A percentile compares a stretch with the other conserved stretches of the same genome.
Evolutionary conservation across 2,113 vertebrate genomes (phyloP).

Genomic region (Chionis minor): DNA sequence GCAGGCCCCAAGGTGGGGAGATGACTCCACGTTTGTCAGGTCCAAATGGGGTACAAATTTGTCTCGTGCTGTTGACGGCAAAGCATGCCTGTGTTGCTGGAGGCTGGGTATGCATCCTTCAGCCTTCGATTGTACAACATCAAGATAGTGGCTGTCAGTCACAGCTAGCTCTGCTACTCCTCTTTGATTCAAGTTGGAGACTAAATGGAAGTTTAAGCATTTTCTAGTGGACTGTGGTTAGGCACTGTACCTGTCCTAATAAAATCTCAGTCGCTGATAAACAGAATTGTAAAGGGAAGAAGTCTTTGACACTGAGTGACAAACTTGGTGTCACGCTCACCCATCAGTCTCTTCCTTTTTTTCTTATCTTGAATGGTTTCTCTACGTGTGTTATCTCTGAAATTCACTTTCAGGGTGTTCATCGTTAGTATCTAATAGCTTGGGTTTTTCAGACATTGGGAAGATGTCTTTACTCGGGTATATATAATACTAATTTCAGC

Average conservation of each 20-base stretch:
- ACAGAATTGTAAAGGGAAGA: neutral
- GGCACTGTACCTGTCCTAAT: neutral
- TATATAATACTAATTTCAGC: neutral
- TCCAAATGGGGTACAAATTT: neutral
- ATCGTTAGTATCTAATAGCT: neutral
- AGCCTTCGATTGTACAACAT: fast-evolving
- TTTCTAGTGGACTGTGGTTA: neutral
- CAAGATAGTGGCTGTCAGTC: neutral
- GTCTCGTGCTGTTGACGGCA: neutral
- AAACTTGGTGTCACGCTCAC: neutral
- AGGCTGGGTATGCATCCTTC: neutral
- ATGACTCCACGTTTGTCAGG: neutral
- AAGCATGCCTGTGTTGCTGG: neutral
- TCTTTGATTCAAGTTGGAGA: neutral
- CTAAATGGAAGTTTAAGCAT: neutral
- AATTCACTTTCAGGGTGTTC: neutral
- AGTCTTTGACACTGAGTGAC: neutral
- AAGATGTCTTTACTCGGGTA: neutral
- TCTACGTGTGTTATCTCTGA: neutral
- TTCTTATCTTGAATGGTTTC: neutral
- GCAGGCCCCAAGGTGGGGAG: no score
- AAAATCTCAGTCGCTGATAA: neutral
- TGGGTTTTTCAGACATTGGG: neutral
- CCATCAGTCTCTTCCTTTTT: neutral
- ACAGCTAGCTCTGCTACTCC: neutral